Base-by-base conservation (phyloP, 2,888 invertebrate genomes). In the Archips xylosteana region DNA sequence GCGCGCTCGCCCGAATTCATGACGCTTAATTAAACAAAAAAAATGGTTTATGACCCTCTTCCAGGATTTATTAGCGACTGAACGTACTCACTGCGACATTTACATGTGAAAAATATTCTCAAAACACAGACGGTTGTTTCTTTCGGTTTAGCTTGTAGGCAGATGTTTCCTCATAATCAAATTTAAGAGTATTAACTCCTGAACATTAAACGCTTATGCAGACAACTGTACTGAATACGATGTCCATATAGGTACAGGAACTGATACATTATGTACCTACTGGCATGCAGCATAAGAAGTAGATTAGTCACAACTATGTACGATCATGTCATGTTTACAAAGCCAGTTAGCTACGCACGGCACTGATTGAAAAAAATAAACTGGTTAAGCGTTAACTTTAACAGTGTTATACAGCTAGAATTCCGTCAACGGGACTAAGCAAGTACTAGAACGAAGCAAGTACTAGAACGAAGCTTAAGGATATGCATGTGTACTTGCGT, bases 1-100 rank as follows among this genome's bases (percentile, higher is more conserved):
- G 83, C 79, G 83, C 79, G 79, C 75, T 72, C 76, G 68, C 75
- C 75, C 77, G 69, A 82, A 81, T 78, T 80, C 78, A 75, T 71
- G 76, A 71, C 71, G 74, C 75, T 76, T 74, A 75, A 74, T 70
- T 74, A 70, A 67, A 54, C 74, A 76, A 75, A 78, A 79, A 81
- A 81, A 77, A 78, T 75, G 76, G 76, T 79, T 78, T 77, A 78
- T 70, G 70, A 74, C 70, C 61, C 69, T 64, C 73, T 74, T 74
- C 65, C 69, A 74, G 60, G 69, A 74, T 74, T 74, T 74, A 74
- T 74, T 74, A 61, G 70, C 70, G 51, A 60, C 65, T 34, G 51
- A 74, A 70, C 42, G 54, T 63, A 62, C 23, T 23, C 23, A 23
- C 63, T 72, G 67, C 57, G 68, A 39, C 57, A 72, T 57, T 72